Conservation (phyloP, 2,113 vertebrate genomes). For the Apteryx owenii region DNA sequence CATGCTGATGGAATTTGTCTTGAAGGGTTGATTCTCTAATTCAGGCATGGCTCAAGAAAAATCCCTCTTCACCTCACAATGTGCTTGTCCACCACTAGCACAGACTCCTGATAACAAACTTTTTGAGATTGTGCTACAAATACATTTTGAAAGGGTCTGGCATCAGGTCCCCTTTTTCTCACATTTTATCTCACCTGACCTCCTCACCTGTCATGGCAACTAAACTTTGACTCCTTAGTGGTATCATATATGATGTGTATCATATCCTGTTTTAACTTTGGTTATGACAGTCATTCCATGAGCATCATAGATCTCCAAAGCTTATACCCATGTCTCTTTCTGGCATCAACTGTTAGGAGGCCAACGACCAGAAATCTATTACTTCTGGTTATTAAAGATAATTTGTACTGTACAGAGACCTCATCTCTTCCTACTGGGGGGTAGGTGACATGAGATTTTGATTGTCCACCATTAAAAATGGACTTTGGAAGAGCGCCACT, state of each 20-base stretch:
- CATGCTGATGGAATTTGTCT: background rate
- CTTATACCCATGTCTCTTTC: background rate
- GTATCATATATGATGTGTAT: background rate
- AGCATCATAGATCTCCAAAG: background rate
- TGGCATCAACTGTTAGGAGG: background rate
- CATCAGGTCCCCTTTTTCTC: background rate
- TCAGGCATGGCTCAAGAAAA: background rate
- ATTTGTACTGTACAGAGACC: background rate
- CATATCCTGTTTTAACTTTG: background rate
- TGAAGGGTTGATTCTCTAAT: background rate
- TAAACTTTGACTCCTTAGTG: background rate
- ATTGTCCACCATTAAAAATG: background rate
- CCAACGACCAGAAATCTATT: background rate
- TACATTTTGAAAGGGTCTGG: background rate
- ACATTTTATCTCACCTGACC: background rate
- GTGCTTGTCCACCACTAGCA: background rate
- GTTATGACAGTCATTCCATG: background rate
- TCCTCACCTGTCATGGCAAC: background rate
- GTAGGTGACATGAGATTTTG: background rate
- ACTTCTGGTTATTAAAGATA: background rate
- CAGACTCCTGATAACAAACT: background rate
- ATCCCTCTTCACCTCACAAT: no score
- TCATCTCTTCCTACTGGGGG: background rate
- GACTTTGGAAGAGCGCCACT: background rate
- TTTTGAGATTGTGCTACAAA: background rate